phyloP scores from a whole-genome alignment of 2,888 invertebrate species.

The Heteromurus nitidus region DNA sequence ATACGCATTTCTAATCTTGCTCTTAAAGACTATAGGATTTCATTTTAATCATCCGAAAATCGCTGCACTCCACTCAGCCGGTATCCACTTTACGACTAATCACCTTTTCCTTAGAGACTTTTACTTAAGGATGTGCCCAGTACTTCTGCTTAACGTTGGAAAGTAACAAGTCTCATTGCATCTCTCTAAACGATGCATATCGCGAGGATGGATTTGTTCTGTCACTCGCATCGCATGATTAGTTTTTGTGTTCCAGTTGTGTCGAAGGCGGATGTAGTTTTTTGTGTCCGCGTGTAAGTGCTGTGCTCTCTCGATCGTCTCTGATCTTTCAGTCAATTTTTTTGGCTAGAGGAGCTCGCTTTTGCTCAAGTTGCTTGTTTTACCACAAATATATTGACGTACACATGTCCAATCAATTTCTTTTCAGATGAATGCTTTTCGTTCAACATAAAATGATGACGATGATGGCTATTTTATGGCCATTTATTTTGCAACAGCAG shows the following conservation, averaged over 20 bases:
- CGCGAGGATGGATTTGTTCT: too few relatives aligned
- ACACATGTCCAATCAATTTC: conserved; percentile 66
- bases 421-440: conserved; percentile 59
- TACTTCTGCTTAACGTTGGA: neutral
- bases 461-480: conserved; percentile 59
- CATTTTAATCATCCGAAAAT: too few relatives aligned
- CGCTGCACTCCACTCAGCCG: conserved; percentile 38
- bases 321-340: conserved; percentile 23
- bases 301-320: neutral
- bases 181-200: too few relatives aligned
- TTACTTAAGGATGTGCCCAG: conserved; percentile 14
- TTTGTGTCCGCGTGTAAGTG: conserved; percentile 27
- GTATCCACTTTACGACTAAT: conserved; percentile 59
- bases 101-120: conserved; percentile 37
- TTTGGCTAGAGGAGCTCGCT: conserved; percentile 30
- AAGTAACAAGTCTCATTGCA: conserved; percentile 2
- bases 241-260: neutral
- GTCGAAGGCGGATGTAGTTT: conserved; percentile 50
- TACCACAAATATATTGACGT: conserved; percentile 57
- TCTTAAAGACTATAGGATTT: too few relatives aligned
- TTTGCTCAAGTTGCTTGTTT: conserved; percentile 55
- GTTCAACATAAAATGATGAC: too few relatives aligned
- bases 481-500: conserved; percentile 53
- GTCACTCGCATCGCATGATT: neutral
- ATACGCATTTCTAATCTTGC: too few relatives aligned